Evolutionary conservation across 1,140 invertebrate genomes (phyloP), one percentile per base, ranked within the genome.

Genomic region (Calosoma granatense): DNA sequence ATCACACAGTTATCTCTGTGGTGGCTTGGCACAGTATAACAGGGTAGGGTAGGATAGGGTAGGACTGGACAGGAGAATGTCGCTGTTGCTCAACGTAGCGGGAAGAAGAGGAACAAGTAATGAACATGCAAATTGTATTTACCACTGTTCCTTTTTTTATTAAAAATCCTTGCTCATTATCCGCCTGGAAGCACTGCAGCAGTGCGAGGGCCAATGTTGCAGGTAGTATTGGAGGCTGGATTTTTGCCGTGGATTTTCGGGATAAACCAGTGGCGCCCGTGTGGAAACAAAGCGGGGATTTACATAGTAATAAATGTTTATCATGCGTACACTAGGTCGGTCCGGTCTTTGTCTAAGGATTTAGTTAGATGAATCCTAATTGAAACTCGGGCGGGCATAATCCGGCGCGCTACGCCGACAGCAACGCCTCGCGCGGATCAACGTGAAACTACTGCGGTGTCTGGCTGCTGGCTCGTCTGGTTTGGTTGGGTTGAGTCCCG

Each of bases 301-400:
- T 47, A 47, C 41, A 47, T 47, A 47, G 41, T 47, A 47, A 47
- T 47, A 47, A 47, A 47, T 47, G 41, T 47, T 47, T 47, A 47
- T 47, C 41, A 47, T 47, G 41, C 41, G 41, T 47, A 47, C 41
- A 17, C 41, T 47, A 47, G 41, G 41, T 9, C 15, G 41, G 41
- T 47, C 41, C 41, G 41, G 41, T 47, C 41, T 47, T 47, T 47
- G 41, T 47, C 41, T 47, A 47, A 47, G 41, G 41, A 47, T 47
- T 47, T 47, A 47, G 41, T 47, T 47, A 47, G 41, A 47, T 47
- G 41, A 47, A 47, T 47, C 41, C 41, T 47, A 47, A 47, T 47
- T 47, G 41, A 47, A 47, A 47, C 41, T 47, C 41, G 41, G 41
- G 6, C 41, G 41, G 17, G 41, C 41, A 12, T 47, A 47, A 47